A percentile compares a stretch with the other conserved stretches of the same genome.
Evolutionary conservation across 2,113 vertebrate genomes (phyloP).

Genomic region (Fregetta grallaria): DNA sequence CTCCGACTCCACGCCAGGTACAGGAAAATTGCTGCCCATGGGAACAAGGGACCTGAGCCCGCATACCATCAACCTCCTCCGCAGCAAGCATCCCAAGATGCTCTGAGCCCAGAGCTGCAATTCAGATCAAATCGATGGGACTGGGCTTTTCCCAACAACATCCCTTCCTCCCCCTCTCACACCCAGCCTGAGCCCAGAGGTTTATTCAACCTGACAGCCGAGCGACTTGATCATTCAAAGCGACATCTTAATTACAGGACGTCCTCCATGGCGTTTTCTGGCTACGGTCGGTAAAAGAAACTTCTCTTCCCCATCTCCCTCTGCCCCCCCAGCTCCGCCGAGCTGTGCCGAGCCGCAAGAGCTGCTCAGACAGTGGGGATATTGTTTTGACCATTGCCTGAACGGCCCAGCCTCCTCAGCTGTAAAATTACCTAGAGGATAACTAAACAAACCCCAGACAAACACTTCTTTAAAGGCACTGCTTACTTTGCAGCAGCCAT

Average conservation of each 20-base stretch:
- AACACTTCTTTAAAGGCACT: slow-evolving; percentile 64
- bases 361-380: slow-evolving; percentile 64
- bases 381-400: slow-evolving; percentile 63
- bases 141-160: neutral
- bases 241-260: slow-evolving; percentile 58
- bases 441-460: slow-evolving; percentile 71
- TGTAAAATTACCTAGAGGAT: slow-evolving; percentile 72
- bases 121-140: neutral
- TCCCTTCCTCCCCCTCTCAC: neutral
- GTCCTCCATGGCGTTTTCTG: neutral
- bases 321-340: neutral
- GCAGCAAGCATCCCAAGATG: neutral
- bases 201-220: slow-evolving; percentile 56
- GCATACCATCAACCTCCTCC: neutral
- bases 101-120: accelerated
- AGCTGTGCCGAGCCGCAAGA: neutral
- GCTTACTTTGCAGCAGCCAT: slow-evolving; percentile 58
- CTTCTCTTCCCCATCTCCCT: neutral
- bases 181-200: neutral
- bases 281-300: neutral
- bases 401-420: slow-evolving; percentile 46
- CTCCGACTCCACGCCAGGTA: accelerated
- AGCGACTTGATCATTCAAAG: slow-evolving; percentile 11
- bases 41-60: accelerated
- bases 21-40: neutral